Evolutionary conservation across 2,797 vertebrate genomes (phyloP).

Genomic region (Anguilla megastoma): DNA sequence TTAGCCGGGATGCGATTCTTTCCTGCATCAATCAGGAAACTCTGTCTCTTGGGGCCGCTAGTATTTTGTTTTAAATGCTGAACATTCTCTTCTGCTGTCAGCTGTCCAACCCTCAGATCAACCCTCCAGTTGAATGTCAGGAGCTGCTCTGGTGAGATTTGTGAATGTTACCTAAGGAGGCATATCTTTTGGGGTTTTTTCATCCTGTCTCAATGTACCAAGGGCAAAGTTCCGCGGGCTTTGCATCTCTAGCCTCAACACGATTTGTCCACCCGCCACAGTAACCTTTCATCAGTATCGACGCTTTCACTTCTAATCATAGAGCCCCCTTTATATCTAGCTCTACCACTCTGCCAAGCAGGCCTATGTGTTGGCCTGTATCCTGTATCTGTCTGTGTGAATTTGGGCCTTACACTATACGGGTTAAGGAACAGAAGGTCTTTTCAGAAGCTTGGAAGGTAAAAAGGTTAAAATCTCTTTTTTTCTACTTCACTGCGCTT

Average conservation of each 20-base stretch:
- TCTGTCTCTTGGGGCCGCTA: background rate
- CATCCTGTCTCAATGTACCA: background rate
- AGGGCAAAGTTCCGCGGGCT: background rate
- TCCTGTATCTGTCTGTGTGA: background rate
- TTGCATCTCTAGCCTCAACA: background rate
- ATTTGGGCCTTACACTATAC: background rate
- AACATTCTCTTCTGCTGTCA: background rate
- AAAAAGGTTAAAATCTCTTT: background rate
- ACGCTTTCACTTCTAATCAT: background rate
- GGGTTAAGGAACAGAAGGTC: background rate
- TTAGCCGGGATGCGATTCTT: background rate
- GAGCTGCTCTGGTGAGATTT: background rate
- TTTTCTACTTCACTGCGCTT: background rate
- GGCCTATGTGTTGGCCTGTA: background rate
- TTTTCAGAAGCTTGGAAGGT: background rate
- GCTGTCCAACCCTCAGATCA: background rate
- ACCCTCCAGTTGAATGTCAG: background rate
- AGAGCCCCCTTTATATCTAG: background rate
- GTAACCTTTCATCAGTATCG: background rate
- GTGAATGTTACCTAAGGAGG: background rate
- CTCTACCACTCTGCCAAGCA: background rate
- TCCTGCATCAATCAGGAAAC: background rate
- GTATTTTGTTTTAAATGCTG: background rate
- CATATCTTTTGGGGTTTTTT: background rate
- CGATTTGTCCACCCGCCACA: slow-evolving; percentile 17